Evolutionary conservation across 2,888 invertebrate species (phyloP), one percentile per base, ranked within the genome.

Genomic region (Cactoblastis cactorum): DNA sequence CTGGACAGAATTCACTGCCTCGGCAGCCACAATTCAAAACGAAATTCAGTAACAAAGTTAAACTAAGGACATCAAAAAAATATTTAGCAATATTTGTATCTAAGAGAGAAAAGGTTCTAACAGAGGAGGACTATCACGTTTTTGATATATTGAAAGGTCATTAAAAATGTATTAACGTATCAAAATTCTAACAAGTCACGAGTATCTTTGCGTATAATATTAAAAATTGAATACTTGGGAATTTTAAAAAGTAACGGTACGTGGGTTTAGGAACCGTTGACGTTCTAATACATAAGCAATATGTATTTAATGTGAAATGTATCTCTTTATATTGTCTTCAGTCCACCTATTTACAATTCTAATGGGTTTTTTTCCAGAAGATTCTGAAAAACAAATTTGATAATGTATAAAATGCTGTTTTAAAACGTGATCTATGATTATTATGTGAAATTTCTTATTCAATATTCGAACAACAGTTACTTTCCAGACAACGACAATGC

Each of bases 201-300:
- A 47, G 53, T 52, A 50, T 41, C 58, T 56, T 58, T 54, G 53
- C 47, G 47, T 37, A 47, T 48, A 39, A 28, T 22, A 38, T 34
- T 67, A 63, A 62, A 67, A 64, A 63, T 61, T 58, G 43, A 65
- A 55, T 58, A 66, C 59, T 71, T 65, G 58, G 57, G 69, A 67
- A 71, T 71, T 67, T 67, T 52, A 73, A 67, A 61, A 67, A 56
- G 54, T 73, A 74, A 78, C 77, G 75, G 75, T 62, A 53, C 32
- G 50, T 34, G 34, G 50, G 15, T 54, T 50, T 58, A 48, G 55
- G 64, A 71, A 75, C 77, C 75, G 78, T 75, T 74, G 56, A 56
- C 6, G 50, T 17, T 32, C 67, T 68, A 59, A 72, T 73, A 67
- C 67, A 72, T 73, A 70, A 61, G 64, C 68, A 71, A 67, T 64